These are phyloP conservation scores for Drosophila nannoptera DNA, from an alignment of 1,140 invertebrate genomes.

Conservation along the genomic window DNA sequence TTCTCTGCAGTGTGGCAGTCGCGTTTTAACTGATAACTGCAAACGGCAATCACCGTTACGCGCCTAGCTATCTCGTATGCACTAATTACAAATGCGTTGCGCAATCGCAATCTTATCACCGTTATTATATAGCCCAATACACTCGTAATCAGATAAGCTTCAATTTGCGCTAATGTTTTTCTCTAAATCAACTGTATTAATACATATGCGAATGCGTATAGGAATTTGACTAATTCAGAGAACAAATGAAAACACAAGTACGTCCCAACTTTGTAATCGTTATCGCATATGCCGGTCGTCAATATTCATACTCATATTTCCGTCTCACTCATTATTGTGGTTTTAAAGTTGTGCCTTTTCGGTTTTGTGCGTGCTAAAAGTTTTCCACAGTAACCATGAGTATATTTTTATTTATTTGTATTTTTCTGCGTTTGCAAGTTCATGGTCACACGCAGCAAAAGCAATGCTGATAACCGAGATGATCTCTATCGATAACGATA, in stretches of 20 bases:
- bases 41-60: conserved; percentile 39
- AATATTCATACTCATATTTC: conserved; percentile 25
- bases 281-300: conserved; percentile 51
- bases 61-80: conserved; percentile 13
- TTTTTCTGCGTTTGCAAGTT: conserved; percentile 38
- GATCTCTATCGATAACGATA: conserved; percentile 54
- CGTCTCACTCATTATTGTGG: not conserved
- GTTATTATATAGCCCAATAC: conserved; percentile 24
- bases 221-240: conserved; percentile 21
- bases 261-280: conserved; percentile 48
- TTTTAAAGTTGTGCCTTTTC: not conserved
- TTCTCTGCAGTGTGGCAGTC: conserved; percentile 8
- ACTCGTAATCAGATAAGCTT: conserved; percentile 48
- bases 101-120: conserved; percentile 59
- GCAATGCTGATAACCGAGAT: conserved; percentile 8
- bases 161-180: conserved; percentile 20
- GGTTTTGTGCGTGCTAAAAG: conserved; percentile 38
- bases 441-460: conserved; percentile 41
- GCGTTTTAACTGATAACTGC: conserved; percentile 53
- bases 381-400: conserved; percentile 35
- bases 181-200: conserved; percentile 14
- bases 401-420: too few relatives aligned
- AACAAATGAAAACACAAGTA: conserved; percentile 16
- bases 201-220: not conserved
- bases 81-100: conserved; percentile 48